A percentile compares a stretch with the other conserved stretches of the same genome.
Conservation (phyloP, 2,797 vertebrate species). For the Stomatorhinus walkeri region DNA sequence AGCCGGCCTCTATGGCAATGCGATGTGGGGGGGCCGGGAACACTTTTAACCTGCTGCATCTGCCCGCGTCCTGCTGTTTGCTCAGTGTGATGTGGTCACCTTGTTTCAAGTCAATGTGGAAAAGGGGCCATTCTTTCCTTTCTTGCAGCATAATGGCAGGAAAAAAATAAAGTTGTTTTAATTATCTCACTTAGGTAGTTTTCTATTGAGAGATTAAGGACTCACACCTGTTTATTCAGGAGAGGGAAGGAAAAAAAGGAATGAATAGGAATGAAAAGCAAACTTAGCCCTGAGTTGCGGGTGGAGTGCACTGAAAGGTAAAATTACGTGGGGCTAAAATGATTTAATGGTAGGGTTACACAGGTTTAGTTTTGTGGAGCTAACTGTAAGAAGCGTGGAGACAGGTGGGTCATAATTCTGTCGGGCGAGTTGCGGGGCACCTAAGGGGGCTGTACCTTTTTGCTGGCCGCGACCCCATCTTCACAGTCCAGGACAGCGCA, state of each 20-base stretch:
- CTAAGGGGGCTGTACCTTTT: slow-evolving; percentile 68
- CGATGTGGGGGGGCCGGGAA: slow-evolving; percentile 61
- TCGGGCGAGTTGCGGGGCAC: background rate
- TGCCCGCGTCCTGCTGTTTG: slow-evolving; percentile 65
- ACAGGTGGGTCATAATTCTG: background rate
- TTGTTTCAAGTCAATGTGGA: slow-evolving; percentile 66
- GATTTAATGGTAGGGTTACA: background rate
- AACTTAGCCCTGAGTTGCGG: slow-evolving; percentile 18
- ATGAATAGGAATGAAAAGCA: slow-evolving; percentile 26
- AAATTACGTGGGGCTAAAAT: background rate
- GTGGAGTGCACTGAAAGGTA: background rate
- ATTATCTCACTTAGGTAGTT: slow-evolving; percentile 61
- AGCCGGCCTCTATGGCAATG: slow-evolving; percentile 59
- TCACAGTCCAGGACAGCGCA: slow-evolving; percentile 95
- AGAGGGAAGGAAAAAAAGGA: slow-evolving; percentile 20
- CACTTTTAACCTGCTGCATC: slow-evolving; percentile 75
- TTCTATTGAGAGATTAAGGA: slow-evolving; percentile 58
- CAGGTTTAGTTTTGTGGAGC: background rate
- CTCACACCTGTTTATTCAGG: slow-evolving; percentile 54
- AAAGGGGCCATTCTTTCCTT: slow-evolving; percentile 52
- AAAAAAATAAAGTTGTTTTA: slow-evolving; percentile 62
- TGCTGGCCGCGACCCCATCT: slow-evolving; percentile 88
- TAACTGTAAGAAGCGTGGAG: background rate
- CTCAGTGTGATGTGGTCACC: slow-evolving; percentile 71
- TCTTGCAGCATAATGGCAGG: slow-evolving; percentile 57